Conservation (phyloP, 2,797 vertebrate genomes). For the Lacerta bilineata region DNA sequence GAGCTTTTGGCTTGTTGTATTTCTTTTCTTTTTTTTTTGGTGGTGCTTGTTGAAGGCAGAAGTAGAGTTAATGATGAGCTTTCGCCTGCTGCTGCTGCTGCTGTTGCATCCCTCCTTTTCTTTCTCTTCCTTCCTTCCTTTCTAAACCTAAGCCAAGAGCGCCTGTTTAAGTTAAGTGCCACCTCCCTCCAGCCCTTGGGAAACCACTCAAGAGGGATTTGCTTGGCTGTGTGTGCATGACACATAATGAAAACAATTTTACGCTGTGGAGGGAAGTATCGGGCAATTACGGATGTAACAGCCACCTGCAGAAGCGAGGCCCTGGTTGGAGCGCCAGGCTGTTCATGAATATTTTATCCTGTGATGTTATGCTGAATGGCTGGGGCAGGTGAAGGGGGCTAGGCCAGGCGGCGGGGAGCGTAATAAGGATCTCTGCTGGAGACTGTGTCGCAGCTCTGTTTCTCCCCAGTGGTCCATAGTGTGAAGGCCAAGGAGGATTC, state of each 20-base stretch:
- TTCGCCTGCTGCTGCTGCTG: conserved; percentile 82
- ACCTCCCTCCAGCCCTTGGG: conserved; percentile 96
- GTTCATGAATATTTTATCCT: conserved; percentile 99
- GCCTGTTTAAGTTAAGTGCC: conserved; percentile 98
- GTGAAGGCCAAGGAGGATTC: conserved; percentile 90
- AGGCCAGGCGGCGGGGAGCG: conserved; percentile 83
- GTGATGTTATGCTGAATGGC: conserved; percentile 98
- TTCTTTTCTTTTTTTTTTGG: conserved; percentile 74
- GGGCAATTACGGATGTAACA: conserved; percentile 99
- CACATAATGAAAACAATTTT: conserved; percentile 99
- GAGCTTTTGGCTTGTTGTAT: conserved; percentile 83
- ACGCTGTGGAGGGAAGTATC: conserved; percentile 96
- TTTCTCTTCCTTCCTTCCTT: conserved; percentile 76
- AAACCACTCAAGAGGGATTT: conserved; percentile 95
- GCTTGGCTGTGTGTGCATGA: conserved; percentile 97
- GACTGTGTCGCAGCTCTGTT: conserved; percentile 94
- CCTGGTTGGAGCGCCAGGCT: conserved; percentile 83
- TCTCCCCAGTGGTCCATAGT: conserved; percentile 94
- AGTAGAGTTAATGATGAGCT: conserved; percentile 98
- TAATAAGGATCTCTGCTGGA: conserved; percentile 99
- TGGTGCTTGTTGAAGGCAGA: conserved; percentile 82
- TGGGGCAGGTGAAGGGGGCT: conserved; percentile 93
- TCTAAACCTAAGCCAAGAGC: conserved; percentile 86
- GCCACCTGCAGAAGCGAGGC: conserved; percentile 98
- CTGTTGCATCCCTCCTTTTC: neutral